Base-by-base conservation (phyloP, 2,888 invertebrate species). In the Hecatera dysodea region DNA sequence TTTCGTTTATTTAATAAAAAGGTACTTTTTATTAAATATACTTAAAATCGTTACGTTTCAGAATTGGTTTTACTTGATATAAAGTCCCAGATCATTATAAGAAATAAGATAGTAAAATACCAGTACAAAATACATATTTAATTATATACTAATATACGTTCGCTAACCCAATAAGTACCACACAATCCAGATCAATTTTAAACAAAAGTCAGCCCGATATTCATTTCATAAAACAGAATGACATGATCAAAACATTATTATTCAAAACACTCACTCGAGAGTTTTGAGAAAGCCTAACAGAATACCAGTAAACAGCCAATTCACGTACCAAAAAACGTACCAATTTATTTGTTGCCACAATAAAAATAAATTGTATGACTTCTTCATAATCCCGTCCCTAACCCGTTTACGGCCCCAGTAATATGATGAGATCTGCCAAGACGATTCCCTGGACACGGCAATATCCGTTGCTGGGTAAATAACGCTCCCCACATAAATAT, bases 381-480 rank as follows among this genome's bases (percentile, higher is more conserved):
- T 81, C 71, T 72, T 83, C 78, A 85, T 86, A 83, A 83, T 78
- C 76, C 84, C 81, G 60, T 83, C 84, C 85, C 86, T 84, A 87
- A 84, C 87, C 87, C 89, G 86, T 88, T 90, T 89, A 88, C 81
- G 80, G 82, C 73, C 73, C 65, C 84, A 61, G 86, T 88, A 88
- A 88, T 87, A 88, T 89, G 87, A 90, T 89, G 88, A 88, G 88
- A 86, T 86, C 85, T 75, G 80, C 78, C 77, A 85, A 90, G 89
- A 88, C 86, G 87, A 88, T 88, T 87, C 88, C 88, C 87, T 87
- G 86, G 90, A 89, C 90, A 87, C 86, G 67, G 86, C 90, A 87
- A 90, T 91, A 93, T 92, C 90, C 91, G 85, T 91, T 87, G 89
- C 89, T 72, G 86, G 85, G 86, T 84, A 88, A 90, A 91, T 91